Base-by-base conservation (phyloP, 2,888 invertebrate genomes). In the Hydrotaea cyrtoneurina region DNA sequence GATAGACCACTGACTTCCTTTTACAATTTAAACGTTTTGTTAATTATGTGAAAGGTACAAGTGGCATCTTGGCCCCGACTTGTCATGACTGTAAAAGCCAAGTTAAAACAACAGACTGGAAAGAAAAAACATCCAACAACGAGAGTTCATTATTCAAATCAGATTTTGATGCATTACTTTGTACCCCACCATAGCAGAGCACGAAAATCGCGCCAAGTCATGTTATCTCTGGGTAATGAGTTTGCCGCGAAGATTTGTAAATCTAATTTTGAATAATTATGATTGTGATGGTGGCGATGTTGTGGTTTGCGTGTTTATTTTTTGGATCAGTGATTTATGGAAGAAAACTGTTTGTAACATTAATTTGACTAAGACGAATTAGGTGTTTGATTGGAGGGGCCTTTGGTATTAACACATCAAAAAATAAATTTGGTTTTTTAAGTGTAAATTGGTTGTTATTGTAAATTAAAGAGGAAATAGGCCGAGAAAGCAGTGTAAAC, bases 141-240 rank as follows among this genome's bases (percentile, higher is more conserved):
- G 39, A 39, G 66, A 64, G 64, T 36, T 64, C 36, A 64, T 64
- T 64, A 64, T 64, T 64, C 17, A 36, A 36, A 64, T 36, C 26
- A 39, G 2, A 64, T 64, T 64, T 64, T 64, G 64, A 66, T 43
- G 36, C 8, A 66, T 66, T 36, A 43, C 26, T 21, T n/a, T 21
- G 53, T 53, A 53, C 17, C 17, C 17, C 17, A 10, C 53, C 53
- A 2, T 46, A 10, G 55, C 19, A 21, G 55, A 55, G 21, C 53
- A 53, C 17, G 7, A 53, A 53, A 53, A 7, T 53, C n/a, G 46
- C 46, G 23, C 4, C 36, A 36, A 39, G 19, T 19, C 39, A 43
- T 43, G 39, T 17, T 39, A 39, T 39, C 7, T 31, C 39, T 4
- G 1, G 1, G 3, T 43, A 66, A 66, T 66, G 66, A 66, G 26